phyloP scores from a whole-genome alignment of 2,797 vertebrate species.

The Lophius americanus region DNA sequence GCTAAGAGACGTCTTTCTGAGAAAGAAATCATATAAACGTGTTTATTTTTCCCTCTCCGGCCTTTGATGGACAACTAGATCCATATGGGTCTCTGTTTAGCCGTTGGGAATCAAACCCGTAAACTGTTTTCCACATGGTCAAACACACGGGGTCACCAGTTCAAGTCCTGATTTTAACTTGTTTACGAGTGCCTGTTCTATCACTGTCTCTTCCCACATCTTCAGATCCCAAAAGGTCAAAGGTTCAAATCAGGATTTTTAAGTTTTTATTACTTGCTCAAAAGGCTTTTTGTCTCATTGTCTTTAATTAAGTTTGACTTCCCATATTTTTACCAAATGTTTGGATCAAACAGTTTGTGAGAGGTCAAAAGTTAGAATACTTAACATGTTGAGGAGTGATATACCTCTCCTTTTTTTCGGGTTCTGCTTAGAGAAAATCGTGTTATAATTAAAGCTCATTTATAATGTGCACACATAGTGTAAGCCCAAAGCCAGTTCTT shows the following conservation, averaged over 20 bases:
- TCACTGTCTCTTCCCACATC: slow-evolving; percentile 13
- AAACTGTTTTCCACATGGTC: slow-evolving; percentile 61
- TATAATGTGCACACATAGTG: too few relatives aligned
- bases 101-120: slow-evolving; percentile 45
- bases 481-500: slow-evolving; percentile 23
- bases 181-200: slow-evolving; percentile 46
- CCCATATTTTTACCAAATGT: slow-evolving; percentile 53
- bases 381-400: slow-evolving; percentile 13
- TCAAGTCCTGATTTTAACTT: slow-evolving; percentile 44
- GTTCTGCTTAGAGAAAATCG: not conserved
- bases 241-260: slow-evolving; percentile 37
- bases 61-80: slow-evolving; percentile 71
- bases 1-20: slow-evolving; percentile 16
- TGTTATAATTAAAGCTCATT: not conserved
- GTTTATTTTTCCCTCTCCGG: slow-evolving; percentile 67
- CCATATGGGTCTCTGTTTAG: slow-evolving; percentile 64
- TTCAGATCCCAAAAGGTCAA: slow-evolving; percentile 20
- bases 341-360: slow-evolving; percentile 31
- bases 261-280: slow-evolving; percentile 24
- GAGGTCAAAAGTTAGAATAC: slow-evolving; percentile 22
- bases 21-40: slow-evolving; percentile 58
- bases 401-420: not conserved
- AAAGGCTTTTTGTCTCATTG: slow-evolving; percentile 27
- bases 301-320: slow-evolving; percentile 44
- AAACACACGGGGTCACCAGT: slow-evolving; percentile 34